Conservation (phyloP, 2,888 invertebrate species). For the Norana najaformis region DNA sequence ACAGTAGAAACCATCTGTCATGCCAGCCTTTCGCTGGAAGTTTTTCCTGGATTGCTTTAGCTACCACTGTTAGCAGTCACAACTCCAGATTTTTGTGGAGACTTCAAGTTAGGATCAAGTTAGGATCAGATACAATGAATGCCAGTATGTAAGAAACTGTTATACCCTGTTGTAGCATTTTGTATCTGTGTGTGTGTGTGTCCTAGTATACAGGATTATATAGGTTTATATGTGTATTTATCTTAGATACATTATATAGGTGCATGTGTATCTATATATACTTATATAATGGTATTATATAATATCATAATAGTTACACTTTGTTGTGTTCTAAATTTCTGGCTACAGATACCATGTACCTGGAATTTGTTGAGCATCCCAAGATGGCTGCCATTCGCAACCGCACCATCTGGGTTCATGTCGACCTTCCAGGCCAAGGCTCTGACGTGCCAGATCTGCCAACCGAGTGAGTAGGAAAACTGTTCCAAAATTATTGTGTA, state of each 20-base stretch:
- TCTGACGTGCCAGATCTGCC: slow-evolving; percentile 77
- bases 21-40: background rate
- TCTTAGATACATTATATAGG: background rate
- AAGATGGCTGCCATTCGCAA: slow-evolving; percentile 83
- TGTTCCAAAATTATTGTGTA: too few relatives aligned
- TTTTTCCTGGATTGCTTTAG: background rate
- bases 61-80: background rate
- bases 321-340: background rate
- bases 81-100: background rate
- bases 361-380: slow-evolving; percentile 79
- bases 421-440: slow-evolving; percentile 76
- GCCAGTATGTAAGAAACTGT: background rate
- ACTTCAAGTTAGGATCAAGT: background rate
- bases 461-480: slow-evolving; percentile 69
- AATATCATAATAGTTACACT: background rate
- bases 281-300: background rate
- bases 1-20: background rate
- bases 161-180: background rate
- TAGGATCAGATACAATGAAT: background rate
- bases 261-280: background rate
- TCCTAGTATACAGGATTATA: too few relatives aligned
- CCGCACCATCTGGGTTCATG: slow-evolving; percentile 82
- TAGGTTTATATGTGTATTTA: background rate
- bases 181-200: background rate
- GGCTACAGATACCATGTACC: slow-evolving; percentile 75